Conservation (phyloP, 2,797 vertebrate species). For the Pitangus sulphuratus region DNA sequence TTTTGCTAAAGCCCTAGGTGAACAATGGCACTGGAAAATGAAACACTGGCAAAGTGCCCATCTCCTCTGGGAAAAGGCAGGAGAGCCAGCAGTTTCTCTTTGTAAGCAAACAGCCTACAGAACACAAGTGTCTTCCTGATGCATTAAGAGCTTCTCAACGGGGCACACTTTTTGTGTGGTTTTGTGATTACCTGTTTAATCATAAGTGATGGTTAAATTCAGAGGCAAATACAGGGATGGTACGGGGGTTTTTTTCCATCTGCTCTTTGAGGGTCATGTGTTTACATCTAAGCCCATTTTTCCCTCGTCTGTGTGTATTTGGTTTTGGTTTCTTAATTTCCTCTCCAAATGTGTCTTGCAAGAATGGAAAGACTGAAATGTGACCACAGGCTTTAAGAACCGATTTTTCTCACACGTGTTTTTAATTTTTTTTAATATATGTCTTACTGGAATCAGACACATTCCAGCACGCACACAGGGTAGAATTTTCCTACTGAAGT, state of each 20-base stretch:
- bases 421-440: neutral
- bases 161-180: constrained; percentile 49
- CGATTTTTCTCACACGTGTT: neutral
- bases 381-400: neutral
- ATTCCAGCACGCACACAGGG: neutral
- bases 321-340: constrained; percentile 42
- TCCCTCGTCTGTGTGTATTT: neutral
- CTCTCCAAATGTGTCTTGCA: neutral
- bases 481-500: neutral
- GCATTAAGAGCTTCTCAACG: constrained; percentile 69
- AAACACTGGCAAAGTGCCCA: constrained; percentile 76
- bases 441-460: neutral
- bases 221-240: constrained; percentile 45
- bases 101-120: constrained; percentile 66
- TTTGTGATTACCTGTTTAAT: constrained; percentile 74
- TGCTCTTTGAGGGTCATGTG: constrained; percentile 24
- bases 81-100: constrained; percentile 57
- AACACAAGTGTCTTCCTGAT: constrained; percentile 50
- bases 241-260: neutral
- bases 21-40: constrained; percentile 76
- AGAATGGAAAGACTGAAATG: constrained; percentile 10
- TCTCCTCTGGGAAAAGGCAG: constrained; percentile 71
- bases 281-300: constrained; percentile 10
- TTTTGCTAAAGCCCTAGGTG: constrained; percentile 71
- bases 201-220: constrained; percentile 64